Percentiles rank a stretch among this genome's conserved stretches.
Conservation (phyloP, 2,797 vertebrate genomes). For the Ciconia nigra region DNA sequence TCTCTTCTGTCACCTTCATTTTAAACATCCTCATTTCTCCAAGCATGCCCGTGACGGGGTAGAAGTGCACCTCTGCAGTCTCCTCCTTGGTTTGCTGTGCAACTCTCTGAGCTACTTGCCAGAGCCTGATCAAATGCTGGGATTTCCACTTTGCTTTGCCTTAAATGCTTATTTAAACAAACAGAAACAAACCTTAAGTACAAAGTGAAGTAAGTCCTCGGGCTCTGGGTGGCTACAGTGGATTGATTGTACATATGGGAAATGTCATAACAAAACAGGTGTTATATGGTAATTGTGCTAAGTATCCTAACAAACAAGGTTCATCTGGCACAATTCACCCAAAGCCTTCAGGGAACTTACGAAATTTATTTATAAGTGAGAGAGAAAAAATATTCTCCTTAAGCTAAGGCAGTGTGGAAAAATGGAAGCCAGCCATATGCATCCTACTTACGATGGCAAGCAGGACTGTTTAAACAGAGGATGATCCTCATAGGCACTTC, state of each 20-base stretch:
- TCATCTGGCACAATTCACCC: background rate
- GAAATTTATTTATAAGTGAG: background rate
- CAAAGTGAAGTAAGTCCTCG: background rate
- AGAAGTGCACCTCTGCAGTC: background rate
- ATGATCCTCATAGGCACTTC: background rate
- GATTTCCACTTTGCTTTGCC: background rate
- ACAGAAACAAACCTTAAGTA: background rate
- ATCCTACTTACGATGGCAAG: background rate
- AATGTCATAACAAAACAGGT: conserved; percentile 29
- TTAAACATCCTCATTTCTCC: background rate
- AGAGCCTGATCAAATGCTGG: background rate
- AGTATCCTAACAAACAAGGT: conserved; percentile 13
- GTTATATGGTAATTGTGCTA: background rate
- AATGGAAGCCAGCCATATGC: background rate
- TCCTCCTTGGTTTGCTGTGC: background rate
- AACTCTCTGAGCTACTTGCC: background rate
- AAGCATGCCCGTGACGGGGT: background rate
- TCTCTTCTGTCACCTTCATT: background rate
- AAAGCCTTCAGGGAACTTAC: background rate
- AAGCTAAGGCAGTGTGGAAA: background rate
- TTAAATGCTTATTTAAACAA: conserved; percentile 1
- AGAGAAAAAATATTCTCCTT: background rate
- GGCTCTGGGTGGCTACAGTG: background rate
- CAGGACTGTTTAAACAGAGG: background rate
- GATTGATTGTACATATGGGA: background rate